Evolutionary conservation across 2,113 vertebrate species (phyloP).

Genomic region (Apus apus): DNA sequence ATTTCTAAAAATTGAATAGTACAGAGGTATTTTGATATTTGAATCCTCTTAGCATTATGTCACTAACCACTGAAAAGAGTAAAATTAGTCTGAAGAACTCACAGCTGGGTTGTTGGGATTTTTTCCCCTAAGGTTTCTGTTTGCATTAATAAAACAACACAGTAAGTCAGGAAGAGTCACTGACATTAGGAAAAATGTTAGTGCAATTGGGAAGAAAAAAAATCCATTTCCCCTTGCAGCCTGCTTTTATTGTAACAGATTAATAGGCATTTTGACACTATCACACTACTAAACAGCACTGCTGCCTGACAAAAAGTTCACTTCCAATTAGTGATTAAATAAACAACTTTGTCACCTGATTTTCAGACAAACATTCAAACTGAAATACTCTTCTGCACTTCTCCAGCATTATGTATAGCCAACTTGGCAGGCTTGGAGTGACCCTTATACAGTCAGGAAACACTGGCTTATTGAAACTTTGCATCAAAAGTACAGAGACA

Average conservation of each 20-base stretch:
- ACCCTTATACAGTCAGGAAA: not conserved
- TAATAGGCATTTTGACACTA: not conserved
- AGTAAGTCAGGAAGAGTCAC: not conserved
- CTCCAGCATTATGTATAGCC: not conserved
- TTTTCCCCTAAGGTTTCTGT: not conserved
- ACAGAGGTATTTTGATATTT: not conserved
- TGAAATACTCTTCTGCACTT: not conserved
- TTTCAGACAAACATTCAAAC: constrained; percentile 22
- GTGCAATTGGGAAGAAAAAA: not conserved
- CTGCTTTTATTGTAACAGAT: not conserved
- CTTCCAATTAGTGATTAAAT: not conserved
- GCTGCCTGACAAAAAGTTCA: not conserved
- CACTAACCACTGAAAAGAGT: not conserved
- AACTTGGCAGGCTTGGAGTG: not conserved
- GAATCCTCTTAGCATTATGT: not conserved
- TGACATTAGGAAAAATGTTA: not conserved
- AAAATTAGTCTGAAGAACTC: not conserved
- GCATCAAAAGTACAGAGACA: not conserved
- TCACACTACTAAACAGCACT: not conserved
- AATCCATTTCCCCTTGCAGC: not conserved
- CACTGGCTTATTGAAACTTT: not conserved
- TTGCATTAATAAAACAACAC: not conserved
- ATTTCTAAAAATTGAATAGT: not conserved
- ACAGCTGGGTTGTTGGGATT: not conserved
- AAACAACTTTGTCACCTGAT: not conserved